Percentiles rank a stretch among this genome's conserved stretches.
Evolutionary conservation across 2,113 vertebrate species (phyloP).

Genomic region (Anguilla japonica): DNA sequence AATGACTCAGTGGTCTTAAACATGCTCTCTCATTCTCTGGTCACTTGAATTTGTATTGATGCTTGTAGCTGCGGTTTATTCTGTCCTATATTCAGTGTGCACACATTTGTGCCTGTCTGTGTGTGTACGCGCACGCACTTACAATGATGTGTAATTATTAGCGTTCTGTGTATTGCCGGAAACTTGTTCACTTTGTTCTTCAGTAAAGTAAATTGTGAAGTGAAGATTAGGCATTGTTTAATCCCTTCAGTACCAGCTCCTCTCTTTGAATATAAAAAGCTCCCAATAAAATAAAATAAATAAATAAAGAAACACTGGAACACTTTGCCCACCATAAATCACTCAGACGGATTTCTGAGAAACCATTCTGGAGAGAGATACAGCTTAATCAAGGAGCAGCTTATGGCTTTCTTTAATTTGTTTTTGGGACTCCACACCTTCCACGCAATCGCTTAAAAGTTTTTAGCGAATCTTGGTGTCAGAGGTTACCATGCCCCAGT

Average conservation of each 20-base stretch:
- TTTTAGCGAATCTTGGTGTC: not conserved
- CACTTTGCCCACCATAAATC: constrained; percentile 11
- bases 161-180: not conserved
- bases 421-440: constrained; percentile 5
- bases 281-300: not conserved
- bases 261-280: not conserved
- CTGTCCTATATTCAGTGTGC: not conserved
- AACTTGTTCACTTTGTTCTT: not conserved
- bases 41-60: not conserved
- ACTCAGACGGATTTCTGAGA: not conserved
- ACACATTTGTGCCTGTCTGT: not conserved
- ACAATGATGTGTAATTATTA: not conserved
- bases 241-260: not conserved
- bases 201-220: not conserved
- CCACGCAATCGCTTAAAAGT: not conserved
- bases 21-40: not conserved
- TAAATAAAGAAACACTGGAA: not conserved
- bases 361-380: not conserved
- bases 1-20: not conserved
- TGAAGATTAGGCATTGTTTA: not conserved
- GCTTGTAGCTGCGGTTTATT: not conserved
- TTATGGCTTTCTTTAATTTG: not conserved
- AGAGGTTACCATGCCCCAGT: constrained; percentile 2
- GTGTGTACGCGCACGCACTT: not conserved
- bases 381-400: not conserved